phyloP scores from a whole-genome alignment of 2,888 invertebrate genomes.

The Lysandra coridon region DNA sequence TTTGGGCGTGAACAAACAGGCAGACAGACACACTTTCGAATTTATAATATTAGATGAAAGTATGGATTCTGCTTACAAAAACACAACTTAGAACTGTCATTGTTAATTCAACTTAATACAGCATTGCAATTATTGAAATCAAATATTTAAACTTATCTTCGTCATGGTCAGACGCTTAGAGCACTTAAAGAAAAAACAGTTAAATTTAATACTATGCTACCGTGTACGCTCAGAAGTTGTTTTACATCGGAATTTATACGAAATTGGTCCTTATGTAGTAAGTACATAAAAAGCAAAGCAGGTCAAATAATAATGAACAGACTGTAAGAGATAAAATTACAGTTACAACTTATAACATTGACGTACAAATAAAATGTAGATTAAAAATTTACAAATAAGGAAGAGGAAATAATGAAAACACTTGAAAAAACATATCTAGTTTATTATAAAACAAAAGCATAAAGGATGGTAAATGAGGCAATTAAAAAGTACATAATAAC shows the following conservation, averaged over 20 bases:
- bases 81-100: no score
- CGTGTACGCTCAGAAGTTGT: neutral
- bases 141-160: neutral
- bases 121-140: neutral
- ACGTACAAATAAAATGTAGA: conserved; percentile 15
- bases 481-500: neutral
- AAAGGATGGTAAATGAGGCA: neutral
- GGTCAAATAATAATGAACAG: neutral
- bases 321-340: neutral
- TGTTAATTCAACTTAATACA: neutral
- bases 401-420: neutral
- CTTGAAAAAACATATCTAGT: conserved; percentile 7
- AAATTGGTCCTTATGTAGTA: neutral
- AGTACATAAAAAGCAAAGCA: neutral
- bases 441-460: neutral
- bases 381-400: neutral
- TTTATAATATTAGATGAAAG: no score
- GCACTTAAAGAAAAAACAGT: neutral
- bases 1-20: no score
- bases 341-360: neutral
- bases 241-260: neutral
- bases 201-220: neutral
- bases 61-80: neutral
- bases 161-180: neutral
- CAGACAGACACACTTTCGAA: no score